Percentiles rank a stretch among this genome's conserved stretches.
These are phyloP conservation scores for Synergus laeviventris DNA, from an alignment of 2,888 invertebrate genomes.

Conservation along the genomic window DNA sequence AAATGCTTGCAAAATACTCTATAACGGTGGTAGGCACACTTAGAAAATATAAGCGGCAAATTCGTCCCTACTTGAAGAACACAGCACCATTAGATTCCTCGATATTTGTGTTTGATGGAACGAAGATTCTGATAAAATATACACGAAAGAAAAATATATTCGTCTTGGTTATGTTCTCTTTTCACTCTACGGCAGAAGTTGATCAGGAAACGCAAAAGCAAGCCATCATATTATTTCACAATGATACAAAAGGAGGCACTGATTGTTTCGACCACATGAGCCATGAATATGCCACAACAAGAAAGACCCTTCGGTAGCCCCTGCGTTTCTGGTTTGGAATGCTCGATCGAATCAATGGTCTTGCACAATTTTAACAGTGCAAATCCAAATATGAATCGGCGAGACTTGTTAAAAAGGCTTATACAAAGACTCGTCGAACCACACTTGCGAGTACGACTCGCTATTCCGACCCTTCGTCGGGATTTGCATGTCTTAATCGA, in stretches of 20 bases:
- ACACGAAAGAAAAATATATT: slow-evolving; percentile 49
- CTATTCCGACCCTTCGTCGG: too few species aligned
- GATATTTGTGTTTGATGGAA: slow-evolving; percentile 44
- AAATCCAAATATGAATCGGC: slow-evolving; percentile 33
- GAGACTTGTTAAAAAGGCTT: slow-evolving; percentile 43
- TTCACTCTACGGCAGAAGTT: slow-evolving; percentile 44
- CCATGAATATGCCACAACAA: too few species aligned
- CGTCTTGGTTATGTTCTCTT: slow-evolving; percentile 49
- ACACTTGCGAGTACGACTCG: not conserved
- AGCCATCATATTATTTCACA: slow-evolving; percentile 53
- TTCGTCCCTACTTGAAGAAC: slow-evolving; percentile 45
- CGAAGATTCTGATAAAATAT: slow-evolving; percentile 48
- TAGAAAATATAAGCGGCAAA: slow-evolving; percentile 55
- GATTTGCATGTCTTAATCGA: not conserved
- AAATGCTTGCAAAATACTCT: slow-evolving; percentile 49
- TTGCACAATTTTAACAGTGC: slow-evolving; percentile 41
- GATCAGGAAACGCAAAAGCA: slow-evolving; percentile 50
- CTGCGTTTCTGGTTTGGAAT: too few species aligned
- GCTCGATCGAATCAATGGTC: too few species aligned
- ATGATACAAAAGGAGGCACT: slow-evolving; percentile 56
- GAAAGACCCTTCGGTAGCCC: too few species aligned
- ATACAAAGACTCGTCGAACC: slow-evolving; percentile 21
- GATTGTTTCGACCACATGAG: too few species aligned
- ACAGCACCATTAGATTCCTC: slow-evolving; percentile 22
- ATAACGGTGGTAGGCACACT: slow-evolving; percentile 55